These are phyloP conservation scores for Sarcophaga subvicina DNA, from an alignment of 2,888 invertebrate species.

Conservation along the genomic window DNA sequence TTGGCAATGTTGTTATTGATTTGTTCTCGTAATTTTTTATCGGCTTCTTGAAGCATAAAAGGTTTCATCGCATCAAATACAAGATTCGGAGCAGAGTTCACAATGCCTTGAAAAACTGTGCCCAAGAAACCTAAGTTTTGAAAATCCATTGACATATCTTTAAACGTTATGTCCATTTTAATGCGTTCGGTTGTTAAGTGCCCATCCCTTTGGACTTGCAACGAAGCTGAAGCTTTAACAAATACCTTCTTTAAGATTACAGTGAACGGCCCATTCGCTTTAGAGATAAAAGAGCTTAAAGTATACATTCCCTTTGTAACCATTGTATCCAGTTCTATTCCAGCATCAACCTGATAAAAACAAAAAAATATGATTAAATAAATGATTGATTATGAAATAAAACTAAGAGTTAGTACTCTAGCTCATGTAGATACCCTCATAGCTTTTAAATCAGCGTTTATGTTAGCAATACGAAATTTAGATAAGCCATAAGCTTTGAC, in stretches of 20 bases:
- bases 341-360: conserved; percentile 86
- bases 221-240: conserved; percentile 86
- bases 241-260: conserved; percentile 88
- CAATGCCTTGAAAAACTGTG: conserved; percentile 86
- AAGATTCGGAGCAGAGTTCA: conserved; percentile 91
- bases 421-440: conserved; percentile 85
- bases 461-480: conserved; percentile 88
- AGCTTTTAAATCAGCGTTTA: conserved; percentile 87
- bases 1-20: conserved; percentile 89
- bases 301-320: conserved; percentile 90
- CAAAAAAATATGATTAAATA: conserved; percentile 5
- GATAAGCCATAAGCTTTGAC: conserved; percentile 89
- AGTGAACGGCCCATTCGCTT: conserved; percentile 89
- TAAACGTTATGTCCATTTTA: conserved; percentile 89
- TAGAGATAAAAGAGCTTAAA: conserved; percentile 87
- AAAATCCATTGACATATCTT: conserved; percentile 90
- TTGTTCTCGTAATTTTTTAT: conserved; percentile 87
- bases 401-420: not conserved
- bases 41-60: conserved; percentile 89
- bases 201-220: conserved; percentile 89
- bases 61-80: conserved; percentile 95
- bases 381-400: not conserved
- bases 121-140: conserved; percentile 90
- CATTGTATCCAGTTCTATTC: conserved; percentile 87
- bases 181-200: conserved; percentile 90